phyloP scores from a whole-genome alignment of 2,113 vertebrate genomes.

The Corythoichthys haematopterus region DNA sequence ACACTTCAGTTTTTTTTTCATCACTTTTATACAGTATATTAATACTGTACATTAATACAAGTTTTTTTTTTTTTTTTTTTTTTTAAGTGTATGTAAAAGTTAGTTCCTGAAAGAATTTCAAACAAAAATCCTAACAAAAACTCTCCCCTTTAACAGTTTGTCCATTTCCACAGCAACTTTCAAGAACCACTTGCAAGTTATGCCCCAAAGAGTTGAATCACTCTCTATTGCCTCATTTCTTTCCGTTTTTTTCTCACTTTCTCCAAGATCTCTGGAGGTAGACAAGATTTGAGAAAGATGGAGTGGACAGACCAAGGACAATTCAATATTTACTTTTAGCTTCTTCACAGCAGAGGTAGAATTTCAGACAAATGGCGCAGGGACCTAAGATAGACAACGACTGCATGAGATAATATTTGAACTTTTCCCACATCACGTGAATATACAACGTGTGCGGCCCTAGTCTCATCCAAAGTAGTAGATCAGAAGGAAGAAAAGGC shows the following conservation, averaged over 20 bases:
- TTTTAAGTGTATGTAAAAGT: constrained; percentile 1
- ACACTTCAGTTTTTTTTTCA: not conserved
- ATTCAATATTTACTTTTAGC: constrained; percentile 58
- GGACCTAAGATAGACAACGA: constrained; percentile 27
- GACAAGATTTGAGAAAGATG: constrained; percentile 48
- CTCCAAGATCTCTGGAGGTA: constrained; percentile 56
- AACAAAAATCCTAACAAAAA: constrained; percentile 22
- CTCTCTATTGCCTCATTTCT: constrained; percentile 39
- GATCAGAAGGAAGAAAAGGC: constrained; percentile 30
- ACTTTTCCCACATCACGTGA: constrained; percentile 40
- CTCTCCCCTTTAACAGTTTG: constrained; percentile 22
- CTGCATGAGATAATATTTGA: constrained; percentile 49
- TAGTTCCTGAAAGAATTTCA: constrained; percentile 12
- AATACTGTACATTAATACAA: not conserved
- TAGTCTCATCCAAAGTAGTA: constrained; percentile 19
- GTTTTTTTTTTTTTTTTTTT: too few species aligned
- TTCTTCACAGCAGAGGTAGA: constrained; percentile 43
- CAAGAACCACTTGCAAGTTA: constrained; percentile 36
- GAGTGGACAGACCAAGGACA: constrained; percentile 50
- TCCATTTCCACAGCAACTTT: constrained; percentile 61
- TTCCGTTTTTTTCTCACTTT: constrained; percentile 35
- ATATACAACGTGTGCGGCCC: constrained; percentile 40
- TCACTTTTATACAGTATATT: not conserved
- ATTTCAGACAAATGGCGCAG: constrained; percentile 30
- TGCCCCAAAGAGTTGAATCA: constrained; percentile 44